Conservation (phyloP, 2,888 invertebrate species). For the Pollenia amentaria region DNA sequence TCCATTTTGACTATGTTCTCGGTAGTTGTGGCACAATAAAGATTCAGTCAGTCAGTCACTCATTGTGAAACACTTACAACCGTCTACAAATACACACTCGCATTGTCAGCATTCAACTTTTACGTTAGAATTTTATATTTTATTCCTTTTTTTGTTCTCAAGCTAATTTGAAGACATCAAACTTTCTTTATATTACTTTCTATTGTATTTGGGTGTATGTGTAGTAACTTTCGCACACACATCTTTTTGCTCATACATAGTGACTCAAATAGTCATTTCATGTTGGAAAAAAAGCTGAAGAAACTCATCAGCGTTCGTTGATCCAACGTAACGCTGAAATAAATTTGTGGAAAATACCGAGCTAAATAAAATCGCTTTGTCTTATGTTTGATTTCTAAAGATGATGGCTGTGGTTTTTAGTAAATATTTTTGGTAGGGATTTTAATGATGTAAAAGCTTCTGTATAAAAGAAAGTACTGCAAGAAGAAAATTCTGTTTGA, state of each 20-base stretch:
- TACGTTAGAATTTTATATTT: background rate
- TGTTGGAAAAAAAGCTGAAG: constrained; percentile 10
- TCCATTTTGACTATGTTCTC: constrained; percentile 9
- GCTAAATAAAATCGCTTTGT: background rate
- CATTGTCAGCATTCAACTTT: constrained; percentile 9
- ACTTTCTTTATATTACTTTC: constrained; percentile 22
- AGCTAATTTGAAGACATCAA: constrained; percentile 63
- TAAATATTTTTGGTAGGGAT: constrained; percentile 3
- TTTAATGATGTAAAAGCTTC: background rate
- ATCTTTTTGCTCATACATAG: background rate
- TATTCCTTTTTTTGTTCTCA: constrained; percentile 5
- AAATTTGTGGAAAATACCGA: constrained; percentile 25
- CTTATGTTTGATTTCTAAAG: background rate
- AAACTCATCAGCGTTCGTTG: constrained; percentile 26
- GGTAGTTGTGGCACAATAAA: background rate
- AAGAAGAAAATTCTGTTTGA: too few relatives aligned
- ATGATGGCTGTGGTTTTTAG: constrained; percentile 12
- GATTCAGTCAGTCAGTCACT: background rate
- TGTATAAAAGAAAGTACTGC: background rate
- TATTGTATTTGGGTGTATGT: too few relatives aligned
- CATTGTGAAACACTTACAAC: background rate
- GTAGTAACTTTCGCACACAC: background rate
- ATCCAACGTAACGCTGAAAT: constrained; percentile 9
- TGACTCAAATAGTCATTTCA: background rate
- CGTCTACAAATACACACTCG: background rate